phyloP scores from a whole-genome alignment of 2,888 invertebrate species.

The Druceiella hillmani region DNA sequence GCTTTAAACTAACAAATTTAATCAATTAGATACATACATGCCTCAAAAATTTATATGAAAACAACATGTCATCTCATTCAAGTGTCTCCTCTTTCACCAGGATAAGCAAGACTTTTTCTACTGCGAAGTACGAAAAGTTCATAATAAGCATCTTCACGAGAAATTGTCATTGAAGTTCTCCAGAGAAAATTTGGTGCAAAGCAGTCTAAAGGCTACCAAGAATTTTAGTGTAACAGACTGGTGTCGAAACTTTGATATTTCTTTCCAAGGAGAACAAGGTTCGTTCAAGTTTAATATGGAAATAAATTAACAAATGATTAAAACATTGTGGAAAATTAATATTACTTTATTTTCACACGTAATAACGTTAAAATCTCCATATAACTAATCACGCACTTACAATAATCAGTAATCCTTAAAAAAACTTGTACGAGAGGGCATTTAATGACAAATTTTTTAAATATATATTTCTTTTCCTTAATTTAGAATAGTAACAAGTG shows the following conservation, averaged over 20 bases:
- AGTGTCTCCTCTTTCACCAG: conserved; percentile 26
- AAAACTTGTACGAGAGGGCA: no score
- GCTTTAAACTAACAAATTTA: no score
- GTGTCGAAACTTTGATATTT: conserved; percentile 92
- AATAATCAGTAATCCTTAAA: no score
- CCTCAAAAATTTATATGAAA: no score
- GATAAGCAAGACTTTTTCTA: conserved; percentile 76
- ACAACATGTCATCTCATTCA: conserved; percentile 1
- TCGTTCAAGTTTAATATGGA: conserved; percentile 9
- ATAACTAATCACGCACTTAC: no score
- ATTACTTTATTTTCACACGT: no score
- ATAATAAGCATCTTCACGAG: conserved; percentile 84
- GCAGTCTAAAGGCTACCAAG: conserved; percentile 79
- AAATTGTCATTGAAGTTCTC: conserved; percentile 76
- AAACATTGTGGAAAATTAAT: not conserved
- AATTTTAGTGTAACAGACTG: conserved; percentile 86
- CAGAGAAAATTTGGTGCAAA: conserved; percentile 75
- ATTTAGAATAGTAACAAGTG: no score
- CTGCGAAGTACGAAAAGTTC: conserved; percentile 76
- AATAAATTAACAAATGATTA: not conserved
- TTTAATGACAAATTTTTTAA: no score
- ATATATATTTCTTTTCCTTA: no score
- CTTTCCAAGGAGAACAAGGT: conserved; percentile 93
- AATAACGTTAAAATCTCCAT: no score
- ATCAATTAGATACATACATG: no score